A percentile compares a stretch with the other conserved stretches of the same genome.
Evolutionary conservation across 1,140 invertebrate genomes (phyloP).

Genomic region (Papilio helenus): DNA sequence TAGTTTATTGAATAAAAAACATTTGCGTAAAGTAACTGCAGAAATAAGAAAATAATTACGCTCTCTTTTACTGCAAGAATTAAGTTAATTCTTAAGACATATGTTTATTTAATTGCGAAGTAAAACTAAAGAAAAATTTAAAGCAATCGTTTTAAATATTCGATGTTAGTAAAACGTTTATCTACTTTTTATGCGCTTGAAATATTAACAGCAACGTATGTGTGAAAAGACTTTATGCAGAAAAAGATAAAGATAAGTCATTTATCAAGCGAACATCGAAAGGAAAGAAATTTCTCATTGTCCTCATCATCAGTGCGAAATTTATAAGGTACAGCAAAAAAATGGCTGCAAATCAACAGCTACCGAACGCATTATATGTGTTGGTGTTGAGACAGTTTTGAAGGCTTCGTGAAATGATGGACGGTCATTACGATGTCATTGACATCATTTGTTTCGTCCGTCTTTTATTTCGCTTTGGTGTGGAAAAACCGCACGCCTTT

Average conservation of each 20-base stretch:
- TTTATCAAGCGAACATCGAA: slow-evolving; percentile 46
- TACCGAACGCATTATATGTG: slow-evolving; percentile 49
- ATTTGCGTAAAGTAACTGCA: neutral
- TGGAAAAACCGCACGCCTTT: slow-evolving; percentile 54
- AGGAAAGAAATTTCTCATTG: slow-evolving; percentile 61
- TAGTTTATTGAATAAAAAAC: neutral
- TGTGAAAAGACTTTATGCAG: slow-evolving; percentile 32
- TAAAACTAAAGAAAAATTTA: neutral
- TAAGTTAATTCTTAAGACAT: neutral
- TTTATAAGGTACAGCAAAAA: slow-evolving; percentile 69
- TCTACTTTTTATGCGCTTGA: neutral
- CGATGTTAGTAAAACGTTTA: neutral
- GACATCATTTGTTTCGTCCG: slow-evolving; percentile 71
- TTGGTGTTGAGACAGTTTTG: slow-evolving; percentile 66
- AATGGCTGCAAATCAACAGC: slow-evolving; percentile 54
- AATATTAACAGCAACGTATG: slow-evolving; percentile 20
- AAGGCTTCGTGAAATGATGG: slow-evolving; percentile 66
- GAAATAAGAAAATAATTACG: neutral
- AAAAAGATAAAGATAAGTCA: slow-evolving; percentile 31
- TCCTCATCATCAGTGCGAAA: slow-evolving; percentile 65
- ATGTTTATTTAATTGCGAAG: neutral
- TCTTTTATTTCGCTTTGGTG: slow-evolving; percentile 56
- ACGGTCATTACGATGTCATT: slow-evolving; percentile 75
- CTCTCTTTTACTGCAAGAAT: neutral
- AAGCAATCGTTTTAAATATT: neutral